phyloP scores from a whole-genome alignment of 2,888 invertebrate species.

The Atrina japonica region DNA sequence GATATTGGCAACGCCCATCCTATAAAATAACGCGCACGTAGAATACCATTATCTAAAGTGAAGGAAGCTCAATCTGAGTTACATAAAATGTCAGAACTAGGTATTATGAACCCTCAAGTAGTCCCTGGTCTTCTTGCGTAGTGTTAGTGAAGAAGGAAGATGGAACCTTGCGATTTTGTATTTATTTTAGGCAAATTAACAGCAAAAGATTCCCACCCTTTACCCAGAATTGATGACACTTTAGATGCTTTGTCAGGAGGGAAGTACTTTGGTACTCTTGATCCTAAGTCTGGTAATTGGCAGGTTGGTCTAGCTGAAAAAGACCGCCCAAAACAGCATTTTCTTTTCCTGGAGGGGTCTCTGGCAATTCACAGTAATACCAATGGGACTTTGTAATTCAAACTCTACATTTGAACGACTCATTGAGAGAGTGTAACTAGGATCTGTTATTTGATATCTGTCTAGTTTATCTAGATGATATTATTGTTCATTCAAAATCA shows the following conservation, averaged over 20 bases:
- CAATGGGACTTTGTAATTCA: slow-evolving; percentile 44
- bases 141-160: slow-evolving; percentile 51
- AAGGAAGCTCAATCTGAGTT: slow-evolving; percentile 43
- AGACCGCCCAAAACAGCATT: slow-evolving; percentile 44
- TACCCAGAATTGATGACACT: slow-evolving; percentile 55
- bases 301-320: slow-evolving; percentile 42
- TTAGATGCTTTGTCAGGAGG: slow-evolving; percentile 42
- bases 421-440: too few relatives aligned
- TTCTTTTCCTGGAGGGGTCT: slow-evolving; percentile 40
- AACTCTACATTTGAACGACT: too few relatives aligned
- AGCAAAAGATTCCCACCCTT: slow-evolving; percentile 48
- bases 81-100: slow-evolving; percentile 33
- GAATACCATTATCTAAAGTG: slow-evolving; percentile 42
- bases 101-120: slow-evolving; percentile 32
- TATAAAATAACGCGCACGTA: slow-evolving; percentile 40
- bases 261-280: slow-evolving; percentile 43
- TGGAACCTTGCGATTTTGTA: slow-evolving; percentile 44
- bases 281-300: slow-evolving; percentile 49
- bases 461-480: too few relatives aligned
- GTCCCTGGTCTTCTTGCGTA: slow-evolving; percentile 49
- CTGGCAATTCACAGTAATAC: slow-evolving; percentile 44
- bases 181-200: slow-evolving; percentile 49
- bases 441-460: too few relatives aligned
- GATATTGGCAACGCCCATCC: slow-evolving; percentile 39
- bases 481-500: slow-evolving; percentile 31